phyloP scores from a whole-genome alignment of 2,888 invertebrate species.

The Lepidochrysops patricia region DNA sequence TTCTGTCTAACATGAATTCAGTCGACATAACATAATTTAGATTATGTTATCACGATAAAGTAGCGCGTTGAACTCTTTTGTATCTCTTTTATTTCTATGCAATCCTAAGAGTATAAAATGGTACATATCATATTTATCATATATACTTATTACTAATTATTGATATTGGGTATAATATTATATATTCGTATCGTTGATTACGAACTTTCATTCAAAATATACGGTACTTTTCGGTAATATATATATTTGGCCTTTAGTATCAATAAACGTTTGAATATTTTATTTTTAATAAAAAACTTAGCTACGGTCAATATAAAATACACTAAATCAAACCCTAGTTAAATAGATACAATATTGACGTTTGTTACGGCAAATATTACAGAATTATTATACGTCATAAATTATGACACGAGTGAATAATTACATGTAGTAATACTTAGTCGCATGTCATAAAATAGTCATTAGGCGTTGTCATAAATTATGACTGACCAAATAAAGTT shows the following conservation, averaged over 20 bases:
- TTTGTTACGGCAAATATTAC: constrained; percentile 2
- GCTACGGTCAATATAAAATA: constrained; percentile 1
- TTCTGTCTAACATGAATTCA: too few relatives aligned
- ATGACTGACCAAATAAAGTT: background rate
- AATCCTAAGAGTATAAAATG: too few relatives aligned
- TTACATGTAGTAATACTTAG: background rate
- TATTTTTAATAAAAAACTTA: background rate
- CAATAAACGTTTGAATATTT: background rate
- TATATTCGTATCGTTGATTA: too few relatives aligned
- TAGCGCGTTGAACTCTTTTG: background rate
- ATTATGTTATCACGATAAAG: too few relatives aligned
- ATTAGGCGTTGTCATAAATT: background rate
- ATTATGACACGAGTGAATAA: background rate
- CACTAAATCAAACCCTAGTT: constrained; percentile 6
- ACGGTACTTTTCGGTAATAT: background rate
- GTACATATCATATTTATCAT: too few relatives aligned
- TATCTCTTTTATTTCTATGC: background rate
- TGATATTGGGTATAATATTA: too few relatives aligned
- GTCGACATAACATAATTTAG: too few relatives aligned
- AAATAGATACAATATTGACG: constrained; percentile 5
- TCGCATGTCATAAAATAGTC: background rate
- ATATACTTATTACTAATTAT: too few relatives aligned
- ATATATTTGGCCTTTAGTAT: background rate
- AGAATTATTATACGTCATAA: background rate
- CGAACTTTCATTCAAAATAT: too few relatives aligned